Evolutionary conservation across 1,140 invertebrate species (phyloP), one percentile per base, ranked within the genome.

Genomic region (Cryptotermes secundus): DNA sequence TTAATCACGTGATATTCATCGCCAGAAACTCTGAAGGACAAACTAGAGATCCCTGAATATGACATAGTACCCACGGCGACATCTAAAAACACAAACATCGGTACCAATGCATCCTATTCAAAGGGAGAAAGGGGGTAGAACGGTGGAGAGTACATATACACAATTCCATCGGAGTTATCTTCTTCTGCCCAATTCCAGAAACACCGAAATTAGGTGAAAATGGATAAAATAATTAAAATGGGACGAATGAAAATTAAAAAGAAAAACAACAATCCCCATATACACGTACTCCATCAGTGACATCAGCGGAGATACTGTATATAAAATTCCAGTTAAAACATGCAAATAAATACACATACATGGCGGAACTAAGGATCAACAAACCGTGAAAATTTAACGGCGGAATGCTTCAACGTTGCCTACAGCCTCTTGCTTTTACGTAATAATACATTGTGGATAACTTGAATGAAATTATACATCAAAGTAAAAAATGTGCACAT

Each of bases 1-100:
- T 72, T 72, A 72, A 72, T 72, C n/a, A 26, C 59, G n/a, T 72
- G 59, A 72, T n/a, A 72, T 72, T 2, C 59, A 72, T 72, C 59
- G 31, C 59, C 59, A 31, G 59, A n/a, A 72, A 31, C 59, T 72
- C n/a, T 72, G 59, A 72, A 72, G n/a, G 31, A n/a, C n/a, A n/a
- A n/a, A 72, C 59, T 31, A n/a, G n/a, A 7, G n/a, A 72, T 9
- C 0, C 26, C 59, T 72, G 59, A 72, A 31, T 72, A 31, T 31
- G 53, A 22, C 12, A 59, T 22, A 19, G 53, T n/a, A 22, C 6
- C 53, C 26, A n/a, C 24, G 26, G 19, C 26, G 26, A 31, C 6
- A 4, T 72, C 26, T 72, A 26, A 72, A 59, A 72, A 72, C n/a
- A n/a, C n/a, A 72, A 4, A 31, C 26, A 72, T 72, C 45, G 45